phyloP scores from a whole-genome alignment of 2,888 invertebrate species.

The Tetramorium bicarinatum region DNA sequence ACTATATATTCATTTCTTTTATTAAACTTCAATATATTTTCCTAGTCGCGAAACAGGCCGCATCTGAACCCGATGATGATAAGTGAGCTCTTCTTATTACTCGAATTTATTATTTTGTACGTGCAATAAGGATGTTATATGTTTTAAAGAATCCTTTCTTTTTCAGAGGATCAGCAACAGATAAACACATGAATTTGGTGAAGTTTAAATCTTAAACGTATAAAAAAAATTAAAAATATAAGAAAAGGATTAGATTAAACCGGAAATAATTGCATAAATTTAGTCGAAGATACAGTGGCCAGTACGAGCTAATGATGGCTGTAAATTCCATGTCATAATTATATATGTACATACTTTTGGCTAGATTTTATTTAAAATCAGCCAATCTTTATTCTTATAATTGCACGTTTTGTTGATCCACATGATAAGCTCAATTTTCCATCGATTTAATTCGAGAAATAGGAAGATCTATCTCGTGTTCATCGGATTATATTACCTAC shows the following conservation, averaged over 20 bases:
- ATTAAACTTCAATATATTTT: constrained; percentile 59
- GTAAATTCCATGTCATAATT: neutral
- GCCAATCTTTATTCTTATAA: neutral
- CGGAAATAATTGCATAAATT: neutral
- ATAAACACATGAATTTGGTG: neutral
- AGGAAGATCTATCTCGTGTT: constrained; percentile 31
- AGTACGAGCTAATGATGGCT: neutral
- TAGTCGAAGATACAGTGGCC: neutral
- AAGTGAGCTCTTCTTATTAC: constrained; percentile 35
- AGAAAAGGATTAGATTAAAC: neutral
- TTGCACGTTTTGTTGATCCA: neutral
- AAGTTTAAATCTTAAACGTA: neutral
- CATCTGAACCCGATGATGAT: constrained; percentile 42
- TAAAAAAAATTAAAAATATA: neutral
- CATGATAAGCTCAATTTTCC: neutral
- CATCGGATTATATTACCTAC: constrained; percentile 46
- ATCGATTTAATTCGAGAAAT: constrained; percentile 36
- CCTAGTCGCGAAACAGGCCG: constrained; percentile 61
- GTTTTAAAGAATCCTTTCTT: neutral
- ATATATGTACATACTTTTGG: neutral
- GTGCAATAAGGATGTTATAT: neutral
- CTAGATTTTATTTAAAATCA: neutral
- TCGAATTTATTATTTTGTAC: constrained; percentile 23
- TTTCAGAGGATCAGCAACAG: neutral
- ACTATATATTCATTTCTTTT: constrained; percentile 60